Base-by-base conservation (phyloP, 2,113 vertebrate species). In the Willisornis vidua region DNA sequence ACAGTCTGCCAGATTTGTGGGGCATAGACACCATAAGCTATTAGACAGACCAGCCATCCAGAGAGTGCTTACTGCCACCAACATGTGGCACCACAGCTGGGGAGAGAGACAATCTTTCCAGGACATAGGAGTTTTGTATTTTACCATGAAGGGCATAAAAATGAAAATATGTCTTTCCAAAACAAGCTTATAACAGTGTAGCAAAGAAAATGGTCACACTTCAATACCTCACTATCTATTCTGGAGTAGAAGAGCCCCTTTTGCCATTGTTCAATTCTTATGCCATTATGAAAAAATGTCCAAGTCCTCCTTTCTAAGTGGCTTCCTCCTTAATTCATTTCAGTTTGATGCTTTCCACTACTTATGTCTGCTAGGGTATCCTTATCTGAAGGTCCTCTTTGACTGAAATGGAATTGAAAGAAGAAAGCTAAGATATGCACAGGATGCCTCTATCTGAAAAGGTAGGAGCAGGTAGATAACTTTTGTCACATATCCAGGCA, bases 401-500 rank as follows among this genome's bases (percentile, higher is more conserved):
- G 29, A 87, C 61, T 92, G 85, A 79, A 89, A 49, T 80, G 52
- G 68, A 92, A 65, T 68, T 68, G 49, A 94, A 92, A 92, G n/a
- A 87, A 85, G 57, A 89, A 94, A 95, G 84, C 55, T 68, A 89
- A 94, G 52, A 85, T 85, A 68, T 4, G 22, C 70, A 94, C 89
- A 95, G 89, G 94, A 92, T 92, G 81, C 87, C 52, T 85, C 52
- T 79, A 75, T 78, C 66, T 91, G 87, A 89, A 94, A 94, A 96
- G 65, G 39, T 19, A 94, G 74, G 58, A 95, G 58, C 87, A 95
- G 89, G 89, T 95, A 97, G 77, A 89, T 92, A 89, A 87, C 8
- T 83, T 86, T 59, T 90, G 94, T 87, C 89, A 71, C 77, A 48
- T n/a, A 71, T 31, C 16, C 70, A 92, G 87, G 65, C 84, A 58